phyloP scores from a whole-genome alignment of 2,113 vertebrate species.

The Phycodurus eques region DNA sequence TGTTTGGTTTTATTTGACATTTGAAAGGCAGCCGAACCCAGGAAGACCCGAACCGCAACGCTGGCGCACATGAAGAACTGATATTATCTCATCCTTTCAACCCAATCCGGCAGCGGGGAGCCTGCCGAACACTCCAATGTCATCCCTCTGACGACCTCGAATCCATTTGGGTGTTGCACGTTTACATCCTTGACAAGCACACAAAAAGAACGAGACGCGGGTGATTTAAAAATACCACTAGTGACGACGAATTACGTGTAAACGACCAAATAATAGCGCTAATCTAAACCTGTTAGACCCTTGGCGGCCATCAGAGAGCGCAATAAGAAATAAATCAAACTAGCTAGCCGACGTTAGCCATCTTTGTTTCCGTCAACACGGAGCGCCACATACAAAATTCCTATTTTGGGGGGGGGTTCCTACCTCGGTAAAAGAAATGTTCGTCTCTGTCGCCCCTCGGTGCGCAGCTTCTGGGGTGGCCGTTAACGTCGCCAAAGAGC shows the following conservation, averaged over 20 bases:
- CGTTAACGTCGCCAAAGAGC: constrained; percentile 13
- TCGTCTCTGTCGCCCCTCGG: background rate
- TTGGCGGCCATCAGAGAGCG: background rate
- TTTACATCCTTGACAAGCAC: too few relatives aligned
- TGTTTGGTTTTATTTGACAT: background rate
- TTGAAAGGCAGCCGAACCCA: background rate
- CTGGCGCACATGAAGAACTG: background rate
- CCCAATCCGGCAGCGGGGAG: too few relatives aligned
- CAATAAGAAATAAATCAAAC: background rate
- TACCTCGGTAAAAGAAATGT: constrained; percentile 27
- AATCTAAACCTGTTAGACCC: background rate
- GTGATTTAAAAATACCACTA: background rate
- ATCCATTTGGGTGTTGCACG: background rate
- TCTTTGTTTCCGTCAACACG: constrained; percentile 25
- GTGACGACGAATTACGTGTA: background rate
- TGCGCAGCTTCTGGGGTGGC: background rate
- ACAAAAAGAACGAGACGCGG: background rate
- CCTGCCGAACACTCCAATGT: background rate
- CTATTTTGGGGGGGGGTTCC: background rate
- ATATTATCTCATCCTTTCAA: background rate
- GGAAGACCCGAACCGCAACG: background rate
- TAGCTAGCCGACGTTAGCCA: constrained; percentile 22
- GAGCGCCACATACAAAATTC: background rate
- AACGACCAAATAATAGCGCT: background rate
- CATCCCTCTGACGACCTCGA: too few relatives aligned